Evolutionary conservation across 2,888 invertebrate genomes (phyloP).

Genomic region (Drosophila ezoana): DNA sequence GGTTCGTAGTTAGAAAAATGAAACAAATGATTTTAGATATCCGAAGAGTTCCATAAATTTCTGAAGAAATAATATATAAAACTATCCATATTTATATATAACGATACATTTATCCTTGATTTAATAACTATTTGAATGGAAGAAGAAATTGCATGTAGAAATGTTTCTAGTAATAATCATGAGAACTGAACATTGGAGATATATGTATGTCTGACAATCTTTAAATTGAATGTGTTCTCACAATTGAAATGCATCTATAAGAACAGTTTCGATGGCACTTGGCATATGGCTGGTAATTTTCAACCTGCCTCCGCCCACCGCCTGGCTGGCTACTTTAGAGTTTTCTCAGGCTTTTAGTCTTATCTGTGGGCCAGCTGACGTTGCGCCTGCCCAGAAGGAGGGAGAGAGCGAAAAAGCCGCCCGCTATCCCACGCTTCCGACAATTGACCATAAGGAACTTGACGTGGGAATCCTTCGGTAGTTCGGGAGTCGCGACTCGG

Average conservation of each 20-base stretch:
- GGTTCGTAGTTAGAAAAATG: too few relatives aligned
- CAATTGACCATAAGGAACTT: conserved; percentile 41
- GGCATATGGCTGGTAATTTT: not conserved
- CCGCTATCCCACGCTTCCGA: conserved; percentile 41
- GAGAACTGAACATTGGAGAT: too few relatives aligned
- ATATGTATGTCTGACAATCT: too few relatives aligned
- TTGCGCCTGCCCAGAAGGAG: conserved; percentile 15
- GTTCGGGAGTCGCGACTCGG: conserved; percentile 3
- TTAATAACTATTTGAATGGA: too few relatives aligned
- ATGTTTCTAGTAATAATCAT: too few relatives aligned
- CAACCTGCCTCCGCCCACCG: not conserved
- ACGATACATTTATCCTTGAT: too few relatives aligned
- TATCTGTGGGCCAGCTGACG: conserved; percentile 48
- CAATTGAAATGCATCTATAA: not conserved
- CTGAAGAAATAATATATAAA: too few relatives aligned
- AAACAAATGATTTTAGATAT: too few relatives aligned
- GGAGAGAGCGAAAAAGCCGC: not conserved
- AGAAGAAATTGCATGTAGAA: too few relatives aligned
- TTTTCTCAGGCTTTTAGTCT: conserved; percentile 48
- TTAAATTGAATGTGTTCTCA: not conserved
- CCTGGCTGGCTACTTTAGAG: not conserved
- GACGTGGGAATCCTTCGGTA: conserved; percentile 70
- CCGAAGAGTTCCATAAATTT: too few relatives aligned
- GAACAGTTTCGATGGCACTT: not conserved
- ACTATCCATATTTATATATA: too few relatives aligned